Base-by-base conservation (phyloP, 1,140 invertebrate genomes). In the Bombus waltoni region DNA sequence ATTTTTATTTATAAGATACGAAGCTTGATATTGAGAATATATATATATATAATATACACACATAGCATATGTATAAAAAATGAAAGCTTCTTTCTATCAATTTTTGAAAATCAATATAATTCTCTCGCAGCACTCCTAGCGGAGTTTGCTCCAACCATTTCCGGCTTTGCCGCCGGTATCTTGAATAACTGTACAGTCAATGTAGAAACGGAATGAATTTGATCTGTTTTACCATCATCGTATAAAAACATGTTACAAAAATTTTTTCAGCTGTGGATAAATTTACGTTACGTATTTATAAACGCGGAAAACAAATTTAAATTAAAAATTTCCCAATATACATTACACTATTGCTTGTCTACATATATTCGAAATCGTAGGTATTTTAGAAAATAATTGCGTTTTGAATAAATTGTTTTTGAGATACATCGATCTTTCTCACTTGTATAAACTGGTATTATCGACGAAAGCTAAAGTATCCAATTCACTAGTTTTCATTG, bases 161-260 rank as follows among this genome's bases (percentile, higher is more conserved):
- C 9, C 32, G 53, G 35, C 73, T 75, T 40, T 42, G 53, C 68
- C 0, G 32, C 44, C 70, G 85, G 76, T 71, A 89, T 66, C 65
- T 65, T 42, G 32, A 38, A 32, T 44, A 32, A 53, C 62, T 1
- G 15, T 32, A 22, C n/a, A 9, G 71, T 66, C 59, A 70, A n/a
- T 53, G 73, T 22, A 35, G 35, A 38, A 40, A 77, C 15, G 2
- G 28, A 8, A 44, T 25, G 5, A 59, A 32, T 22, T 81, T 32
- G 42, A 53, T 22, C 87, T 88, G 57, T 76, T 59, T 89, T 89
- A 89, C 78, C 88, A 83, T 28, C 84, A 40, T 25, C 22, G 6
- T 18, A 47, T 3, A n/a, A 9, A 13, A 6, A 8, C 6, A 53
- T 2, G 5, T 44, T 62, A 0, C 6, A 1, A 18, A 0, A 8